Conservation (phyloP, 1,140 invertebrate genomes). For the Metaphire vulgaris region DNA sequence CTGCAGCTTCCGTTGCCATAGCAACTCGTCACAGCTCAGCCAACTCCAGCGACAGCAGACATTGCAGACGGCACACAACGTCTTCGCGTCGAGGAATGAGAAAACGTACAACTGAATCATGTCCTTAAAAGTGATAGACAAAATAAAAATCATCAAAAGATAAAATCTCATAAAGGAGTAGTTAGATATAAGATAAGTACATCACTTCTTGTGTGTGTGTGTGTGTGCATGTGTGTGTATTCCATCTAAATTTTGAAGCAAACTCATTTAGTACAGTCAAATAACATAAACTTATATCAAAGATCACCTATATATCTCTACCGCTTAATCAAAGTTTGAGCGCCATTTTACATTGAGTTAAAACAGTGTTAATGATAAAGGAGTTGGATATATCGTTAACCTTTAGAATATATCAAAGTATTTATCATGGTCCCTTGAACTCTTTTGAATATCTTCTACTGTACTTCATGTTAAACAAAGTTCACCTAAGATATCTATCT, state of each 20-base stretch:
- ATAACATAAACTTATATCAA: background rate
- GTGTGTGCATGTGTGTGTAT: too few relatives aligned
- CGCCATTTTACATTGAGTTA: too few relatives aligned
- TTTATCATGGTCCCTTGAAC: too few relatives aligned
- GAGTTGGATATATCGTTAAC: too few relatives aligned
- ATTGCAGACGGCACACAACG: background rate
- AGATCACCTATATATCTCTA: too few relatives aligned
- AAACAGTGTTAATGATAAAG: too few relatives aligned
- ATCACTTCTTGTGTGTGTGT: background rate
- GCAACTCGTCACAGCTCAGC: conserved; percentile 9
- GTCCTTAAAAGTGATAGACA: background rate
- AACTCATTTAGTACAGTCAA: background rate
- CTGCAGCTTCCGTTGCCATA: conserved; percentile 4
- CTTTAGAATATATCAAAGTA: too few relatives aligned
- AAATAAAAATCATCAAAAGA: background rate
- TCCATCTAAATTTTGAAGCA: too few relatives aligned
- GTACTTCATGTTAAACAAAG: too few relatives aligned
- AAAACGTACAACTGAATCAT: conserved; percentile 8
- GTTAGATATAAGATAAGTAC: background rate
- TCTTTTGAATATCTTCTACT: too few relatives aligned
- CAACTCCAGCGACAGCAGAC: conserved; percentile 9
- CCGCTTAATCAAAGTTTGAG: too few relatives aligned
- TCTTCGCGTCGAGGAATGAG: background rate
- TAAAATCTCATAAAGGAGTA: background rate
- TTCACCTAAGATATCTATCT: too few relatives aligned